Evolutionary conservation across 2,888 invertebrate species (phyloP).

Genomic region (Macaria liturata): DNA sequence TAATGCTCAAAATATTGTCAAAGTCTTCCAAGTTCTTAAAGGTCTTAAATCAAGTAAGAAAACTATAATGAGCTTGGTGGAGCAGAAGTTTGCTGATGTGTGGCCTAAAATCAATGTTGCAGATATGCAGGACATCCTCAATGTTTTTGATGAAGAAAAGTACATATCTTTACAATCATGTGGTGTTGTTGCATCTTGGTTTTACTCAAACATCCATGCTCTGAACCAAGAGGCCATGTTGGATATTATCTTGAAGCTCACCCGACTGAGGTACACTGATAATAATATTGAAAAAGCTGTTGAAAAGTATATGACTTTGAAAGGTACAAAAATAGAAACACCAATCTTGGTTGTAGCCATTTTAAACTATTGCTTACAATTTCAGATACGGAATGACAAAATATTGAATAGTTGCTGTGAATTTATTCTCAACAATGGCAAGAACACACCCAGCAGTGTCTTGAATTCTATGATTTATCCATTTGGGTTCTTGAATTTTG

Average conservation of each 20-base stretch:
- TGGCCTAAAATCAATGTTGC: conserved; percentile 81
- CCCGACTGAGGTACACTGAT: conserved; percentile 81
- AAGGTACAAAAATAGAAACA: conserved; percentile 69
- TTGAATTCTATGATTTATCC: conserved; percentile 83
- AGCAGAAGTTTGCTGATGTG: conserved; percentile 79
- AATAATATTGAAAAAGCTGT: conserved; percentile 82
- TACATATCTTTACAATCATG: conserved; percentile 69
- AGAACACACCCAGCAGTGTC: conserved; percentile 75
- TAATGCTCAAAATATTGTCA: conserved; percentile 79
- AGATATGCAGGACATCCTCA: conserved; percentile 76
- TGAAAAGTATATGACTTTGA: conserved; percentile 84
- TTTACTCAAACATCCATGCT: conserved; percentile 83
- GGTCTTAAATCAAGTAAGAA: conserved; percentile 84
- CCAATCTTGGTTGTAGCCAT: conserved; percentile 84
- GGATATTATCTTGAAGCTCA: conserved; percentile 80
- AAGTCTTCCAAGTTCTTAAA: conserved; percentile 82
- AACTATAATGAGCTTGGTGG: conserved; percentile 81
- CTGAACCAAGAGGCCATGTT: conserved; percentile 82
- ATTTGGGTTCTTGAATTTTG: conserved; percentile 84
- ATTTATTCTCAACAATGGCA: conserved; percentile 78
- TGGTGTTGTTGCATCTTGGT: conserved; percentile 78
- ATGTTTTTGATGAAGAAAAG: conserved; percentile 63
- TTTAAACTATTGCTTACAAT: conserved; percentile 84
- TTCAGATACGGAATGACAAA: conserved; percentile 80
- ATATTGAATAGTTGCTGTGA: conserved; percentile 84